Evolutionary conservation across 2,797 vertebrate genomes (phyloP).

Genomic region (Carcharodon carcharias): DNA sequence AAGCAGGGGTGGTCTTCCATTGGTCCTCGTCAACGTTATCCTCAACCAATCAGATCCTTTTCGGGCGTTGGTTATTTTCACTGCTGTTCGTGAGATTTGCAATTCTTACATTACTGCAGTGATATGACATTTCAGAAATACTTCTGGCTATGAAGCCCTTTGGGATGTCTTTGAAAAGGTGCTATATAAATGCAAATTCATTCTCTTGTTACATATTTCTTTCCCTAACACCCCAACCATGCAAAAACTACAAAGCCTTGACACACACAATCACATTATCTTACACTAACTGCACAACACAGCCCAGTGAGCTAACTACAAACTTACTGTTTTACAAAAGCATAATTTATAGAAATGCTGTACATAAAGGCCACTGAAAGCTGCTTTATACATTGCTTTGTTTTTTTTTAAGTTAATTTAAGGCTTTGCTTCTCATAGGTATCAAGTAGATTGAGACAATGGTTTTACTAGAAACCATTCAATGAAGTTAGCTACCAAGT

Average conservation of each 20-base stretch:
- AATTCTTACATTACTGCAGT: background rate
- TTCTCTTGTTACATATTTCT: background rate
- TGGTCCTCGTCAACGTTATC: background rate
- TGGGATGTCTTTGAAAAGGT: background rate
- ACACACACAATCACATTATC: background rate
- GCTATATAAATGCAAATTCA: background rate
- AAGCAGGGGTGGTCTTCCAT: background rate
- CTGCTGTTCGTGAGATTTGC: background rate
- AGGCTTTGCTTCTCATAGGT: constrained; percentile 72
- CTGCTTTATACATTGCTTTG: constrained; percentile 67
- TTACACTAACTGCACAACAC: background rate
- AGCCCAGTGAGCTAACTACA: background rate
- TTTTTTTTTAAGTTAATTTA: constrained; percentile 63
- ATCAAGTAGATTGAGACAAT: constrained; percentile 67
- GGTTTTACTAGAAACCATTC: constrained; percentile 68
- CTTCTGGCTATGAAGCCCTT: background rate
- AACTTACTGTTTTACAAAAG: constrained; percentile 27
- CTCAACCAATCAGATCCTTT: background rate
- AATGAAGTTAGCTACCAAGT: constrained; percentile 77
- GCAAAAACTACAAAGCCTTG: background rate
- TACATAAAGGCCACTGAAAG: constrained; percentile 59
- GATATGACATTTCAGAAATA: background rate
- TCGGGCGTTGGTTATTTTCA: background rate
- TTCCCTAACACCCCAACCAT: background rate
- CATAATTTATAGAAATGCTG: constrained; percentile 61